Conservation (phyloP, 2,113 vertebrate genomes). For the Rallus limicola region DNA sequence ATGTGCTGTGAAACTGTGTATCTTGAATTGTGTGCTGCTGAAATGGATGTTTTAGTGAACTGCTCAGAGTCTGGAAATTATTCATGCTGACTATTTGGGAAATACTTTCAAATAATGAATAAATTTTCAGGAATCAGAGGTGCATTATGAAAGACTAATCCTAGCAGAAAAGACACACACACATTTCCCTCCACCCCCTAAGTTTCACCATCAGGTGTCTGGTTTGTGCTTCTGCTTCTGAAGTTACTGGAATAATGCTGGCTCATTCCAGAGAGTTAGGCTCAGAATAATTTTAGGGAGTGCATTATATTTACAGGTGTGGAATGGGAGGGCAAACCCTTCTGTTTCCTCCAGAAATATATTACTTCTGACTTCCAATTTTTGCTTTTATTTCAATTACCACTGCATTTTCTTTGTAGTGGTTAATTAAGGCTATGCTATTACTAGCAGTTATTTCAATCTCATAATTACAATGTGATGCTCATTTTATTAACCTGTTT, state of each 20-base stretch:
- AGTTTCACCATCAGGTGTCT: not conserved
- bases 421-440: not conserved
- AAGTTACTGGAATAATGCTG: not conserved
- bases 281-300: not conserved
- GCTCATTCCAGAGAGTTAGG: not conserved
- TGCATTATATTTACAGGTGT: not conserved
- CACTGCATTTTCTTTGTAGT: not conserved
- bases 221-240: not conserved
- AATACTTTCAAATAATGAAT: slow-evolving; percentile 44
- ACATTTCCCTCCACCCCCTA: not conserved
- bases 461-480: slow-evolving; percentile 9
- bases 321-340: not conserved
- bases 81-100: slow-evolving; percentile 25
- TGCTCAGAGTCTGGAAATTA: slow-evolving; percentile 31
- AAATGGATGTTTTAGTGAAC: not conserved
- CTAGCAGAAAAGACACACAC: not conserved
- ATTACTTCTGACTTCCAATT: not conserved
- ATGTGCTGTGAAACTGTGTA: not conserved
- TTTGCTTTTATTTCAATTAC: slow-evolving; percentile 2
- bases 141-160: slow-evolving; percentile 33
- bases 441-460: not conserved
- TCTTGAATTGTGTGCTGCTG: not conserved
- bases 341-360: not conserved
- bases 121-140: not conserved
- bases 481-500: not conserved